Evolutionary conservation across 2,113 vertebrate genomes (phyloP).

Genomic region (Microtus montanus): DNA sequence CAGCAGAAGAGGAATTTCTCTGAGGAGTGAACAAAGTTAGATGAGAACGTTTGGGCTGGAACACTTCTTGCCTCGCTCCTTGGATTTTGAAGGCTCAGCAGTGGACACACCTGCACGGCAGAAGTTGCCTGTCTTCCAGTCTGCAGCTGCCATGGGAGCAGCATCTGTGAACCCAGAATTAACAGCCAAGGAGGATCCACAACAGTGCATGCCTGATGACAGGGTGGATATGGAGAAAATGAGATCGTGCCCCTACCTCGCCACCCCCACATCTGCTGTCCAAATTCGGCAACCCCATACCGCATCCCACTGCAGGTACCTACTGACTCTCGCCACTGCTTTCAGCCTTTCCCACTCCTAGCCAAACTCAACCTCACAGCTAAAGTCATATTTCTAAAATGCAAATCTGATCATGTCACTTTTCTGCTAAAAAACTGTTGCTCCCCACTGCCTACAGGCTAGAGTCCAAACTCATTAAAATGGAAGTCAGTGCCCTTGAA

Average conservation of each 20-base stretch:
- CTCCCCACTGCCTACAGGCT: constrained; percentile 74
- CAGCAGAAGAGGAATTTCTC: neutral
- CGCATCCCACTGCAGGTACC: neutral
- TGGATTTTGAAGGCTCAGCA: constrained; percentile 47
- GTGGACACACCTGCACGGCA: neutral
- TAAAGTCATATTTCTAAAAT: constrained; percentile 72
- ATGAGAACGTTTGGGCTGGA: neutral
- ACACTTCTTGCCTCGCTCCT: neutral
- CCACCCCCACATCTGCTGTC: neutral
- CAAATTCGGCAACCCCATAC: neutral
- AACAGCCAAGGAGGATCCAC: constrained; percentile 27
- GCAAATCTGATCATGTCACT: constrained; percentile 77
- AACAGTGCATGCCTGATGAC: neutral
- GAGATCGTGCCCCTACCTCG: neutral
- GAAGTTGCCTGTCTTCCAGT: neutral
- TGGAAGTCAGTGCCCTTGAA: constrained; percentile 76
- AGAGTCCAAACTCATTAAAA: constrained; percentile 80
- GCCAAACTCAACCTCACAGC: constrained; percentile 61
- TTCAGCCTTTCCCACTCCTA: constrained; percentile 35
- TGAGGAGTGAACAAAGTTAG: neutral
- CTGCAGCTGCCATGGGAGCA: neutral
- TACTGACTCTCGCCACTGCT: constrained; percentile 8
- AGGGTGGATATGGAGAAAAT: constrained; percentile 29
- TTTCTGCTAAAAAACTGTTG: constrained; percentile 67
- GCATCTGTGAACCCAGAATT: constrained; percentile 24